phyloP scores from a whole-genome alignment of 2,797 vertebrate species.

The Schizopygopsis malacanthus region DNA sequence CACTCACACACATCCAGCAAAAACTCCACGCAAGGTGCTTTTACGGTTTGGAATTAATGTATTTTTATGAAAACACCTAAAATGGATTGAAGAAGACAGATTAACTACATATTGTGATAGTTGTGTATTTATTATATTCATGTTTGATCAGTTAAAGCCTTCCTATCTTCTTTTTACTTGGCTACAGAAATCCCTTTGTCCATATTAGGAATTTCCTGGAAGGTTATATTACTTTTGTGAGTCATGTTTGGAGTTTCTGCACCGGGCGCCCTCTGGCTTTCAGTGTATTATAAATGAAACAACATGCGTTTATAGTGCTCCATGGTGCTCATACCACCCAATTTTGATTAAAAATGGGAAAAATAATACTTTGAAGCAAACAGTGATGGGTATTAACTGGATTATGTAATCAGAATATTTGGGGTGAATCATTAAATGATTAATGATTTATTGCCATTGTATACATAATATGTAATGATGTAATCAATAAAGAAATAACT shows the following conservation, averaged over 20 bases:
- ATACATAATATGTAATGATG: neutral
- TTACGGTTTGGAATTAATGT: neutral
- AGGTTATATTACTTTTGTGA: neutral
- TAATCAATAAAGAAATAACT: neutral
- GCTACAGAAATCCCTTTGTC: neutral
- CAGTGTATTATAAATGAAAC: neutral
- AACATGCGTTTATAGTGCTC: neutral
- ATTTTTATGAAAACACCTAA: neutral
- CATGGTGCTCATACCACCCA: neutral
- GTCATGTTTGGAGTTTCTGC: neutral
- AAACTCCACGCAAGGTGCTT: conserved; percentile 38
- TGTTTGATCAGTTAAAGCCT: neutral
- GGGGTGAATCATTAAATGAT: neutral
- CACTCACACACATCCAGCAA: conserved; percentile 11
- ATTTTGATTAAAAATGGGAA: neutral
- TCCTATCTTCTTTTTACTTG: neutral
- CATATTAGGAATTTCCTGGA: neutral
- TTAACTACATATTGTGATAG: neutral
- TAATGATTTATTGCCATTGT: neutral
- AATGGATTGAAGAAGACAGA: neutral
- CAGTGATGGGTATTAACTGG: neutral
- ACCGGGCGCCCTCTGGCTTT: neutral
- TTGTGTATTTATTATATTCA: neutral
- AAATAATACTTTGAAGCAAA: neutral
- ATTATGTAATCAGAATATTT: neutral